Evolutionary conservation across 2,888 invertebrate genomes (phyloP), one percentile per base, ranked within the genome.

Genomic region (Aleiodes leptofemur): DNA sequence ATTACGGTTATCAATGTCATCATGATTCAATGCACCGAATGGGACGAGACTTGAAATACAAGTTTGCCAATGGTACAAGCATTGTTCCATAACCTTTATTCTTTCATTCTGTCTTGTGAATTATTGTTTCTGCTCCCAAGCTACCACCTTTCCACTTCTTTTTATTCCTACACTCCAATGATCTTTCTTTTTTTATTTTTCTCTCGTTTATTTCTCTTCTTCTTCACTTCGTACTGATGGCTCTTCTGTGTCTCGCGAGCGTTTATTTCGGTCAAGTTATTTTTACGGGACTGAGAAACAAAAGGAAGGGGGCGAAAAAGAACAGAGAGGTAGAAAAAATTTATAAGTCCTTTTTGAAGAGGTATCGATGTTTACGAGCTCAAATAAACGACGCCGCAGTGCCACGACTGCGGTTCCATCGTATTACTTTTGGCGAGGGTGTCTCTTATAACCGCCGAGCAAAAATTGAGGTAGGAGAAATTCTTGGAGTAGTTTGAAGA

Each of bases 351-450:
- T 31, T 38, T 72, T 69, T 72, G 72, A 69, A 61, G 72, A 77
- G 82, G 84, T 82, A 85, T 85, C 86, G 86, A 86, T 88, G 86
- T 88, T 88, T 86, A 88, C 86, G 87, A 88, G 86, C 84, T 84
- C 85, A 82, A 86, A 85, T 84, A 84, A 87, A 87, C 81, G 86
- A 82, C 84, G 83, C 80, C 76, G 71, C 72, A 61, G 43, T 71
- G 73, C 31, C 68, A 77, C 78, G 78, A 77, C 75, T 83, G 85
- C 82, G 85, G 84, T 85, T 85, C 83, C 85, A 86, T 84, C 83
- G 81, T 85, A 87, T 87, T 87, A 87, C 86, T 87, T 88, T 86
- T 74, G 81, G 78, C 79, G 11, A 43, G 43, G 64, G 64, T 43
- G 64, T 64, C 43, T 64, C 48, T 43, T 14, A 16, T 64, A 38